phyloP scores from a whole-genome alignment of 2,113 vertebrate species.

The Hippocampus abdominalis region DNA sequence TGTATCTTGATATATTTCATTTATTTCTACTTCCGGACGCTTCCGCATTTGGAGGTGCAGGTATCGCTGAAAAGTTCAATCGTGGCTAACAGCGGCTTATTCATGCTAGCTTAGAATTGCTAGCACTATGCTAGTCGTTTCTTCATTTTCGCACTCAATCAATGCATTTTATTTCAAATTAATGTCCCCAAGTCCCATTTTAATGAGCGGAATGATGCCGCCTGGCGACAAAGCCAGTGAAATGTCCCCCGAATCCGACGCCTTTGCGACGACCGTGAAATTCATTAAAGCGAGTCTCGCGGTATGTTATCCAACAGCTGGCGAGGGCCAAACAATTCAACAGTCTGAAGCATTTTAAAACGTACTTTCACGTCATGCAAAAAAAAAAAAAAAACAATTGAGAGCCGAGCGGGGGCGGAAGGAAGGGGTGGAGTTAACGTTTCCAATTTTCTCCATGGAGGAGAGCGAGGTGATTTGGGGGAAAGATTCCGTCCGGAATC shows the following conservation, averaged over 20 bases:
- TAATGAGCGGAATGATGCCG: not conserved
- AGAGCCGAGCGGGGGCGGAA: slow-evolving; percentile 21
- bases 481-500: slow-evolving; percentile 28
- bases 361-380: not conserved
- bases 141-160: not conserved
- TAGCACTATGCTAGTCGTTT: too few relatives aligned
- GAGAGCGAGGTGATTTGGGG: slow-evolving; percentile 27
- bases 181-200: not conserved
- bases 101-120: too few relatives aligned
- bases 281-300: not conserved
- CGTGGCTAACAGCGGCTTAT: not conserved
- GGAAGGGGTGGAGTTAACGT: not conserved
- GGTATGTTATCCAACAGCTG: not conserved
- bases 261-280: not conserved
- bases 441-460: slow-evolving; percentile 36
- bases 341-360: not conserved
- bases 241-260: not conserved
- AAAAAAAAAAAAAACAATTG: slow-evolving; percentile 12
- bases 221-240: not conserved
- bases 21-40: slow-evolving; percentile 4
- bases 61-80: slow-evolving; percentile 37
- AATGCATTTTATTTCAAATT: not conserved
- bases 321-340: not conserved
- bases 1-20: not conserved
- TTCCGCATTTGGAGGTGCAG: slow-evolving; percentile 1